Evolutionary conservation across 2,797 vertebrate species (phyloP), one percentile per base, ranked within the genome.

Genomic region (Mormyrus hasselquistii): DNA sequence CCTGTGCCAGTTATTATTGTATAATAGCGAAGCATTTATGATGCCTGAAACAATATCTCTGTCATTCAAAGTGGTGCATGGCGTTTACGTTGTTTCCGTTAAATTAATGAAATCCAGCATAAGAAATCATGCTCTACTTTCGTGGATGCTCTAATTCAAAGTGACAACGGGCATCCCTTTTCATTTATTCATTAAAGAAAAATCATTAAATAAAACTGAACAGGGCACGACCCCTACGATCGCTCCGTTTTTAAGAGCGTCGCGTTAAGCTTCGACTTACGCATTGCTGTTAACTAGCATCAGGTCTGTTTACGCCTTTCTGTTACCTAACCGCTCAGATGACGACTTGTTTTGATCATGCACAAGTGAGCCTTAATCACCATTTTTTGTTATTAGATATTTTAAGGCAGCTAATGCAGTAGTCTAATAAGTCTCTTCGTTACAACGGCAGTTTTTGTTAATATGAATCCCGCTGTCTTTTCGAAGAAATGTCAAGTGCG

Each of bases 401-500:
- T 88, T 25, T 53, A 8, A 85, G 49, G 86, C 14, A 57, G 86
- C 86, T 41, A 59, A 87, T 87, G 53, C 86, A 41, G 53, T 16
- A 14, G 5, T 59, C 59, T 86, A 87, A 59, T 29, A 57, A 14
- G 25, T 14, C 85, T 57, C 34, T 87, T 29, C 50, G 19, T 41
- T 41, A 87, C 34, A 34, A 44, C 22, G 14, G 52, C 52, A 87
- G 53, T 57, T 59, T 87, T 34, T 29, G n/a, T 59, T 57, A 41
- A 87, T 44, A 69, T 25, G n/a, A 25, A 9, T 50, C 29, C 34
- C 53, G 16, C 8, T 12, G 85, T 29, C 25, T 87, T 87, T 41
- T 82, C 50, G 76, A 73, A 29, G 4, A 44, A 87, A 47, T 82
- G 34, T 87, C 50, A 47, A 89, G 89, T 87, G 52, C n/a, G 69